These are phyloP conservation scores for Lacerta viridis DNA, from an alignment of 2,797 vertebrate genomes.

Conservation along the genomic window DNA sequence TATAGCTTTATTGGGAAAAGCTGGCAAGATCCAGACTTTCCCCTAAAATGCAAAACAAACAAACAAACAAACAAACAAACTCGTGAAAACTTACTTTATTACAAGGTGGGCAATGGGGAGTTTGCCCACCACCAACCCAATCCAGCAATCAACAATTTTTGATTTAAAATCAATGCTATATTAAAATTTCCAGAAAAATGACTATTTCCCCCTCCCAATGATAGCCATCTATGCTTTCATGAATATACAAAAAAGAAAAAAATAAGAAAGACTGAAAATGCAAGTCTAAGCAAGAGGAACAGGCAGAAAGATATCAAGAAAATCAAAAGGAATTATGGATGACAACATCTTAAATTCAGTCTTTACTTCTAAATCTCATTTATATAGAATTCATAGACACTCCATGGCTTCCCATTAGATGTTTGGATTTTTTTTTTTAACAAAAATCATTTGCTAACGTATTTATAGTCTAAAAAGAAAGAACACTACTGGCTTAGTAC, in stretches of 20 bases:
- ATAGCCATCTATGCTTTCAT: neutral
- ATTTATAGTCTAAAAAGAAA: neutral
- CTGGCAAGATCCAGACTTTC: neutral
- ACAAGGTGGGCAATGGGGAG: neutral
- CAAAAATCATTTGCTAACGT: neutral
- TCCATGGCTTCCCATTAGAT: neutral
- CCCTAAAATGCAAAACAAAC: neutral
- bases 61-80: no score
- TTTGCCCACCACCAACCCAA: neutral
- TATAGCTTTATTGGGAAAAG: neutral
- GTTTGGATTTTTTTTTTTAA: neutral
- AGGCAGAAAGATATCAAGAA: neutral
- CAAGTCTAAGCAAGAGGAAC: neutral
- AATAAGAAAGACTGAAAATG: neutral
- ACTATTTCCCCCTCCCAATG: neutral
- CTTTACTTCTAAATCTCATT: neutral
- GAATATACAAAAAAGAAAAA: neutral
- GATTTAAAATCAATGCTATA: neutral
- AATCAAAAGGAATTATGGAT: constrained; percentile 6
- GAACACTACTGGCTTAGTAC: neutral
- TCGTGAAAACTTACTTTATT: neutral
- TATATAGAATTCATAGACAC: neutral
- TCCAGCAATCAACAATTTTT: no score
- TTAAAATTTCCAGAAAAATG: neutral
- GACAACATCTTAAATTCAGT: neutral